Conservation (phyloP, 2,113 vertebrate species). For the Mustelus asterias region DNA sequence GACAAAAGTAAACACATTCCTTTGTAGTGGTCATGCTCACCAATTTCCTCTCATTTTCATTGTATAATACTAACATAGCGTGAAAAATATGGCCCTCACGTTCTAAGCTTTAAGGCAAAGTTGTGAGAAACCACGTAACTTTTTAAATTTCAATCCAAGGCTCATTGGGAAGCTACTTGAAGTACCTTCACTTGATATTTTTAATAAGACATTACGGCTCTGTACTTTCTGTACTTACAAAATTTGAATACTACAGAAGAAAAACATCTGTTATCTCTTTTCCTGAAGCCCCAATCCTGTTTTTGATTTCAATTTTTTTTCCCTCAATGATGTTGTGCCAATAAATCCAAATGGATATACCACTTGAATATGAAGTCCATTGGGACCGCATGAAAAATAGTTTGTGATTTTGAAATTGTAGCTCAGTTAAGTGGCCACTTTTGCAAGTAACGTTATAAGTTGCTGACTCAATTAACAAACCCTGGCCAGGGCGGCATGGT, state of each 20-base stretch:
- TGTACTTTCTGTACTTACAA: background rate
- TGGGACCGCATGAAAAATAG: background rate
- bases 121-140: background rate
- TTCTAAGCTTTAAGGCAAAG: background rate
- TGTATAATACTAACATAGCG: background rate
- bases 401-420: background rate
- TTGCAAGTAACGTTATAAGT: background rate
- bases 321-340: background rate
- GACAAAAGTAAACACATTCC: background rate
- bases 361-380: background rate
- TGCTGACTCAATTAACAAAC: background rate
- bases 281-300: background rate
- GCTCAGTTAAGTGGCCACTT: background rate
- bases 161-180: background rate
- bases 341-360: background rate
- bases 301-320: background rate
- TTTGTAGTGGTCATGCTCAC: background rate
- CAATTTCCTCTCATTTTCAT: background rate
- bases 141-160: background rate
- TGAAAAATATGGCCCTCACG: background rate
- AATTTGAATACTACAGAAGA: background rate
- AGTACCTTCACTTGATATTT: background rate
- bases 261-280: conserved; percentile 23
- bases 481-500: background rate
- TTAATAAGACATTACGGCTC: background rate